Evolutionary conservation across 2,888 invertebrate species (phyloP).

Genomic region (Cremastobaeus sp.): DNA sequence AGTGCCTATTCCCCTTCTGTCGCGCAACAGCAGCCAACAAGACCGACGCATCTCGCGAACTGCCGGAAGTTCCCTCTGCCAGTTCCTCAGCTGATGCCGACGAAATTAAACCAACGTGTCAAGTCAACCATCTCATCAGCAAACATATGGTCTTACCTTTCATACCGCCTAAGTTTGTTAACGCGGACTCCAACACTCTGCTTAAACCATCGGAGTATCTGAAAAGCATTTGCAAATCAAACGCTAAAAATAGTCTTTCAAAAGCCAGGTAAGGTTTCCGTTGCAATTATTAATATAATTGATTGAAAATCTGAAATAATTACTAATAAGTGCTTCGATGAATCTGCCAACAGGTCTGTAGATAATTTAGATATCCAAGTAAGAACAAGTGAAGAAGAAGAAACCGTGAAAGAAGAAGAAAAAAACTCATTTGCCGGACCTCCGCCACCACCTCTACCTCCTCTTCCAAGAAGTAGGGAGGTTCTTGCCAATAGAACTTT

Average conservation of each 20-base stretch:
- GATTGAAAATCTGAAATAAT: neutral
- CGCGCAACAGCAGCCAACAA: slow-evolving; percentile 77
- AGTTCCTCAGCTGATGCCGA: slow-evolving; percentile 78
- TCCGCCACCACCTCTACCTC: slow-evolving; percentile 79
- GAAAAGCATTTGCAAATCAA: slow-evolving; percentile 85
- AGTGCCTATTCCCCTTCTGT: slow-evolving; percentile 60
- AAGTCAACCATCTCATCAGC: slow-evolving; percentile 84
- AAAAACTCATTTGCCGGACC: slow-evolving; percentile 76
- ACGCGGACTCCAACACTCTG: slow-evolving; percentile 88
- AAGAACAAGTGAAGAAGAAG: slow-evolving; percentile 61
- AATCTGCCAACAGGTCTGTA: slow-evolving; percentile 70
- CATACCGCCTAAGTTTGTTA: slow-evolving; percentile 93
- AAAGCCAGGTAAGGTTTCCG: slow-evolving; percentile 75
- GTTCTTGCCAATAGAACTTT: slow-evolving; percentile 18
- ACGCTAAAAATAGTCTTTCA: slow-evolving; percentile 72
- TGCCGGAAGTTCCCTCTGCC: slow-evolving; percentile 76
- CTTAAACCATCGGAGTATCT: slow-evolving; percentile 96
- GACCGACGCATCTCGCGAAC: slow-evolving; percentile 70
- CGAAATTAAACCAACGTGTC: slow-evolving; percentile 71
- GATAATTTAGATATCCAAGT: slow-evolving; percentile 76
- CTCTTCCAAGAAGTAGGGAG: slow-evolving; percentile 64
- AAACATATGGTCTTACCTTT: slow-evolving; percentile 92
- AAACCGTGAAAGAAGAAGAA: slow-evolving; percentile 55
- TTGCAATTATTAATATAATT: too few species aligned
- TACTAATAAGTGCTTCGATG: too few species aligned